phyloP scores from a whole-genome alignment of 2,888 invertebrate genomes.

The Ganaspis brasiliensis region DNA sequence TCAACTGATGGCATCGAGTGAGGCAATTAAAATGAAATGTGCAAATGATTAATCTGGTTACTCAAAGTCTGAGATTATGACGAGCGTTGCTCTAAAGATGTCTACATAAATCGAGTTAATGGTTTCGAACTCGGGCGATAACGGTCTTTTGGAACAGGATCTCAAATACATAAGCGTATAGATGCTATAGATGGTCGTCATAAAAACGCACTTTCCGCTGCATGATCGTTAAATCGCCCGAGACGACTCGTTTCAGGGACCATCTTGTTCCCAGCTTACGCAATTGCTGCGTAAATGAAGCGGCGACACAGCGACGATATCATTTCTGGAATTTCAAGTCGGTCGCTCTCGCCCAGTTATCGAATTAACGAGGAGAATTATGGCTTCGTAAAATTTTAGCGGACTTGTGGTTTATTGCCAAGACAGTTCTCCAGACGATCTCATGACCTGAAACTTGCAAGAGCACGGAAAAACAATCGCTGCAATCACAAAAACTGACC shows the following conservation, averaged over 20 bases:
- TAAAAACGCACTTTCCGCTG: slow-evolving; percentile 58
- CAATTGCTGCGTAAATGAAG: slow-evolving; percentile 61
- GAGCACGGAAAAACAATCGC: slow-evolving; percentile 5
- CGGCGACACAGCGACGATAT: slow-evolving; percentile 56
- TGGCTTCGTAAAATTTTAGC: slow-evolving; percentile 19
- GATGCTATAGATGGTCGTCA: slow-evolving; percentile 51
- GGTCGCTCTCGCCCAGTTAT: slow-evolving; percentile 25
- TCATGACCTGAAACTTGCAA: slow-evolving; percentile 6
- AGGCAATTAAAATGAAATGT: background rate
- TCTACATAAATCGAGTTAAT: slow-evolving; percentile 29
- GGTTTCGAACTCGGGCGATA: slow-evolving; percentile 24
- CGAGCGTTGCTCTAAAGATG: background rate
- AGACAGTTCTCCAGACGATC: slow-evolving; percentile 12
- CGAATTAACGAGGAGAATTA: slow-evolving; percentile 35
- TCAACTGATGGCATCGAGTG: background rate
- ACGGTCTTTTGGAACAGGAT: slow-evolving; percentile 35
- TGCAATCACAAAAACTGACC: background rate
- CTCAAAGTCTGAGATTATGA: slow-evolving; percentile 14
- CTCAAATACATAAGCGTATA: background rate
- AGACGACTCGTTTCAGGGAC: slow-evolving; percentile 65
- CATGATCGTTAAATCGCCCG: slow-evolving; percentile 69
- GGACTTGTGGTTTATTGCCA: slow-evolving; percentile 20
- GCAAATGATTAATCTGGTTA: slow-evolving; percentile 17
- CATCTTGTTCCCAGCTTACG: slow-evolving; percentile 61
- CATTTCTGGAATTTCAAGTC: slow-evolving; percentile 55